Evolutionary conservation across 2,888 invertebrate genomes (phyloP).

Genomic region (Tromatobia lineatoria): DNA sequence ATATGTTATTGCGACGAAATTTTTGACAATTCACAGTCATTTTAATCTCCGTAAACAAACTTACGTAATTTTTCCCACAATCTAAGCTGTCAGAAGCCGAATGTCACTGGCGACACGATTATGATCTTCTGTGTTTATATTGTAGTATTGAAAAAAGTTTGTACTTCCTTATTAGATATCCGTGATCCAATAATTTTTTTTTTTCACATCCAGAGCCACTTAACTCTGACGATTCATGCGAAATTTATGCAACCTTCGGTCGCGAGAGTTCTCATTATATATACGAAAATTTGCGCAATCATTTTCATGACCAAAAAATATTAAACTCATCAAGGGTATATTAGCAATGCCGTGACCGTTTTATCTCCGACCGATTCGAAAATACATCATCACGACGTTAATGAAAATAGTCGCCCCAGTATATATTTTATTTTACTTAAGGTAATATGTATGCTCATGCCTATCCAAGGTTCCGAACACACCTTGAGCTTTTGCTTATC

Average conservation of each 20-base stretch:
- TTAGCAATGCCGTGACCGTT: background rate
- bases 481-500: background rate
- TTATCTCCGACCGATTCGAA: background rate
- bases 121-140: background rate
- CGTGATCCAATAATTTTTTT: background rate
- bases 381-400: background rate
- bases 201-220: background rate
- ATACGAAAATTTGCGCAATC: background rate
- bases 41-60: too few relatives aligned
- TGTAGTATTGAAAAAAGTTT: background rate
- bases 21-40: too few relatives aligned
- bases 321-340: background rate
- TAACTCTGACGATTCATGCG: background rate
- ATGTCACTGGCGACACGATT: background rate
- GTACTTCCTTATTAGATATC: background rate
- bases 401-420: background rate
- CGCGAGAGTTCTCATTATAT: background rate
- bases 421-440: background rate
- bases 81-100: background rate
- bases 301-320: background rate
- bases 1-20: too few relatives aligned
- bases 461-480: background rate
- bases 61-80: too few relatives aligned
- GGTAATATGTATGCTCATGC: background rate
- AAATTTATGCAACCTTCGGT: background rate